These are phyloP conservation scores for Philereme transversata DNA, from an alignment of 2,888 invertebrate genomes.

Conservation along the genomic window DNA sequence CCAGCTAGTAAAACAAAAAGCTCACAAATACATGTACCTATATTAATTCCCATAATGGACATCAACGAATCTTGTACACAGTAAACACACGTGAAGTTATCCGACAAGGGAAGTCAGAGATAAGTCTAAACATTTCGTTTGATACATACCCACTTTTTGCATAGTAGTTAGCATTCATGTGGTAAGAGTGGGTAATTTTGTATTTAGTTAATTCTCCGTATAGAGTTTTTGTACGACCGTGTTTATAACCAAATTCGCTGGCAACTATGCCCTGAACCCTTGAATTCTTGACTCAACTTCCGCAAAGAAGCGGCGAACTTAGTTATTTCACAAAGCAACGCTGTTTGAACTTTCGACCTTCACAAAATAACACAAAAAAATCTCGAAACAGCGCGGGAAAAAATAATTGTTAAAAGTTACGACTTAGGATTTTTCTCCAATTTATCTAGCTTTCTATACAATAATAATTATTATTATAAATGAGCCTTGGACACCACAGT, in stretches of 20 bases:
- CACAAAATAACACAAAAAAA: slow-evolving; percentile 31
- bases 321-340: slow-evolving; percentile 35
- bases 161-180: too few species aligned
- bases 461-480: slow-evolving; percentile 49
- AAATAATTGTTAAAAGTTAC: slow-evolving; percentile 47
- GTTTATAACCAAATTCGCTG: background rate
- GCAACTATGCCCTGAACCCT: background rate
- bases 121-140: too few species aligned
- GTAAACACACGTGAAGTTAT: too few species aligned
- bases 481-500: slow-evolving; percentile 35
- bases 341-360: slow-evolving; percentile 30
- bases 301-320: slow-evolving; percentile 31
- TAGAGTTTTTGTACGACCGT: too few species aligned
- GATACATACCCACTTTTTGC: too few species aligned
- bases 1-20: too few species aligned
- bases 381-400: slow-evolving; percentile 14
- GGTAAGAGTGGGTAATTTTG: too few species aligned
- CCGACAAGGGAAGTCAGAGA: too few species aligned
- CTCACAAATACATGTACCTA: too few species aligned
- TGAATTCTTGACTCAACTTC: slow-evolving; percentile 37
- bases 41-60: too few species aligned
- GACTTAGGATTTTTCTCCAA: slow-evolving; percentile 41
- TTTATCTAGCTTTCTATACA: slow-evolving; percentile 47
- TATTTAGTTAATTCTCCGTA: too few species aligned
- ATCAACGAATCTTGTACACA: too few species aligned